Evolutionary conservation across 2,797 vertebrate species (phyloP).

Genomic region (Salmo trutta): DNA sequence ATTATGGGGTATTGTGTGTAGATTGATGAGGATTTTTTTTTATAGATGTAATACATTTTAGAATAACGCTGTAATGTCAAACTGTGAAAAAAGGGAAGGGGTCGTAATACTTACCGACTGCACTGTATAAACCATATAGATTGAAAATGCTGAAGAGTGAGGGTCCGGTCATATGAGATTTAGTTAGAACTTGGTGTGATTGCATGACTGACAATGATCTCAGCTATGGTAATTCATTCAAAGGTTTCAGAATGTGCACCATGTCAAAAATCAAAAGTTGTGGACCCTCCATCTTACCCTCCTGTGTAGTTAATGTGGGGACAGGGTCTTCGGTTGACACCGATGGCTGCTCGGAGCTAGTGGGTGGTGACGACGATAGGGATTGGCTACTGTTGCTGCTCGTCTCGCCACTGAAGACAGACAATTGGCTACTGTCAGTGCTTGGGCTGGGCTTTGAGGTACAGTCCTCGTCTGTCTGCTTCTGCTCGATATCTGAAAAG

Average conservation of each 20-base stretch:
- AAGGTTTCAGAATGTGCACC: neutral
- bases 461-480: constrained; percentile 89
- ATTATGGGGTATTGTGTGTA: too few species aligned
- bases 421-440: constrained; percentile 80
- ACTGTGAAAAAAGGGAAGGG: too few species aligned
- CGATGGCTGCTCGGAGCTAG: constrained; percentile 76
- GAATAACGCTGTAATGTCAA: too few species aligned
- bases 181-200: too few species aligned
- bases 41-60: too few species aligned
- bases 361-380: constrained; percentile 77
- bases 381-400: constrained; percentile 69
- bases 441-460: constrained; percentile 87
- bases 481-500: constrained; percentile 59
- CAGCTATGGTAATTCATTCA: neutral
- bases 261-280: too few species aligned
- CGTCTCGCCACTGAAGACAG: constrained; percentile 86
- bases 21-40: too few species aligned
- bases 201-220: neutral
- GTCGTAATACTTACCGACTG: too few species aligned
- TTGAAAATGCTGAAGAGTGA: too few species aligned
- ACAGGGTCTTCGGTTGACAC: constrained; percentile 81
- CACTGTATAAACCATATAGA: too few species aligned
- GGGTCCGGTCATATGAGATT: too few species aligned
- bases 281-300: constrained; percentile 77
- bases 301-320: constrained; percentile 80